phyloP scores from a whole-genome alignment of 2,113 vertebrate genomes.

The Gobio gobio region DNA sequence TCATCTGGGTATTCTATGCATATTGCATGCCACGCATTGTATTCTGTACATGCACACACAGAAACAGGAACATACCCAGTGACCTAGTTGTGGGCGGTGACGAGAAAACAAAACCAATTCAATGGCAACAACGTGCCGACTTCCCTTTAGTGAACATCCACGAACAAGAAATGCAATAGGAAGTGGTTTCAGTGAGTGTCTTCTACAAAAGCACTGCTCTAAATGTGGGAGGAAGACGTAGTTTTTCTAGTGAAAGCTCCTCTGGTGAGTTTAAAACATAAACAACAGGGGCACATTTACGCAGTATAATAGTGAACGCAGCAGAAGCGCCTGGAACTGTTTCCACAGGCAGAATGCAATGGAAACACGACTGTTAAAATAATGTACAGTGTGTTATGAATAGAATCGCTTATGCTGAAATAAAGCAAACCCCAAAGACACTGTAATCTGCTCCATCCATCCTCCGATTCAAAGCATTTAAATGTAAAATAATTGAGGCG shows the following conservation, averaged over 20 bases:
- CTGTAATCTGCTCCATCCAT: neutral
- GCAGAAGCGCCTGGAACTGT: slow-evolving; percentile 40
- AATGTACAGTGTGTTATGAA: neutral
- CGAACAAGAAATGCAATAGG: slow-evolving; percentile 48
- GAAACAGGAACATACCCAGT: neutral
- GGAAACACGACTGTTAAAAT: slow-evolving; percentile 64
- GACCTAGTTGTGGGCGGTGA: slow-evolving; percentile 6
- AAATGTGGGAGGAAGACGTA: slow-evolving; percentile 50
- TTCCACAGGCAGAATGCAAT: slow-evolving; percentile 61
- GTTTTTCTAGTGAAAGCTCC: slow-evolving; percentile 29
- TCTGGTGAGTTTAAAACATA: neutral
- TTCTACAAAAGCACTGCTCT: slow-evolving; percentile 58
- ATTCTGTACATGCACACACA: neutral
- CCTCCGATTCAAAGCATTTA: neutral
- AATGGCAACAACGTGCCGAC: neutral
- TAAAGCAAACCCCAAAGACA: neutral
- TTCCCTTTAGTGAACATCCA: slow-evolving; percentile 33
- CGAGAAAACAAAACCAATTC: neutral
- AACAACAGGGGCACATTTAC: slow-evolving; percentile 61
- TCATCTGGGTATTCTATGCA: neutral
- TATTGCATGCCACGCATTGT: neutral
- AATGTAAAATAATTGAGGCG: neutral
- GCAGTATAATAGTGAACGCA: slow-evolving; percentile 44
- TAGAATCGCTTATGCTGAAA: neutral
- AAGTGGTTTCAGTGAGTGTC: slow-evolving; percentile 58